Percentiles rank a stretch among this genome's conserved stretches.
These are phyloP conservation scores for Bombus haemorrhoidalis DNA, from an alignment of 1,140 invertebrate genomes.

Conservation along the genomic window DNA sequence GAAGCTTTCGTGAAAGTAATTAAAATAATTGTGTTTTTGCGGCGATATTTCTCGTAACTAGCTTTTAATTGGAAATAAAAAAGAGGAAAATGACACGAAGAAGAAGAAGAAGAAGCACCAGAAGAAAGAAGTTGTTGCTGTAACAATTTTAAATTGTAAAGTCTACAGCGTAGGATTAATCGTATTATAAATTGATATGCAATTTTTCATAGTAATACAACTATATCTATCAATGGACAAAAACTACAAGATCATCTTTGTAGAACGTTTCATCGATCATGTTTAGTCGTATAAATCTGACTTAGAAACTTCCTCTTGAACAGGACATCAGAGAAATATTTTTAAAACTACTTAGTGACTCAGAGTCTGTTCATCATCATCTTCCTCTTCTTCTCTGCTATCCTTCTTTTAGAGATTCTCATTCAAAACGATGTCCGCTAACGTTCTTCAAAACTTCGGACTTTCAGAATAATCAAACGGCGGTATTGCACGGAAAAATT, in stretches of 20 bases:
- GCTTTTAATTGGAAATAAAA: background rate
- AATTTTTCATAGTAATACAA: background rate
- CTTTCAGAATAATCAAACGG: slow-evolving; percentile 30
- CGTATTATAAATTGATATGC: no score
- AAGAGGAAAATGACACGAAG: background rate
- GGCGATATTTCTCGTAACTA: slow-evolving; percentile 7
- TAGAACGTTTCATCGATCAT: background rate
- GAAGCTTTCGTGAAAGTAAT: background rate
- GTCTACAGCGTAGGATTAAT: no score
- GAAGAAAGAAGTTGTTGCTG: background rate
- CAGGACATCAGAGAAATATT: slow-evolving; percentile 5
- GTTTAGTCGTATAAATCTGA: background rate
- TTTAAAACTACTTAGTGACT: background rate
- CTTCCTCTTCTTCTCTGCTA: background rate
- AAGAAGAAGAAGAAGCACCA: slow-evolving; percentile 3
- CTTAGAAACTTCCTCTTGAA: slow-evolving; percentile 14
- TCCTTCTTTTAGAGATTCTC: background rate
- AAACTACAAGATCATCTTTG: no score
- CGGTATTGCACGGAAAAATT: slow-evolving; percentile 9
- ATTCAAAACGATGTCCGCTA: background rate
- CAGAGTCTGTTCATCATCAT: background rate
- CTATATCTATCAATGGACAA: background rate
- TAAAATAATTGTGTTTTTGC: slow-evolving; percentile 33
- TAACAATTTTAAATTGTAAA: no score
- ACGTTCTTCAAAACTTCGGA: background rate